Evolutionary conservation across 2,888 invertebrate genomes (phyloP).

Genomic region (Nomada hirtipes): DNA sequence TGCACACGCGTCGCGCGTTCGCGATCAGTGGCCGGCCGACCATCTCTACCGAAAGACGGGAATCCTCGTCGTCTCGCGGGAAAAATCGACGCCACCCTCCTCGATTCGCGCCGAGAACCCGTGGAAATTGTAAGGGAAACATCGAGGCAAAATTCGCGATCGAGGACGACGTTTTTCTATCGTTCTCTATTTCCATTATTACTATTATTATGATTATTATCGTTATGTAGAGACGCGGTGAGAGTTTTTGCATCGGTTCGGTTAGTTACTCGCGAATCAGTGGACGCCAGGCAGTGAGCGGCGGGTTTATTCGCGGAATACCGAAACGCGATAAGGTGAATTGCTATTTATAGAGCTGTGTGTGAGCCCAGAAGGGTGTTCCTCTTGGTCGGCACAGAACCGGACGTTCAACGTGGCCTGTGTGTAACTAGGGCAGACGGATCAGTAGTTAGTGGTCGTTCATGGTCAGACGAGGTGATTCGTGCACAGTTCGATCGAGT

Average conservation of each 20-base stretch:
- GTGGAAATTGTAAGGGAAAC: background rate
- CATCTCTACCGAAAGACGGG: conserved; percentile 78
- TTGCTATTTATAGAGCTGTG: conserved; percentile 33
- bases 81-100: conserved; percentile 22
- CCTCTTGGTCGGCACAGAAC: conserved; percentile 15
- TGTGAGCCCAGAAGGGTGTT: conserved; percentile 32
- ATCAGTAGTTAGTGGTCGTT: conserved; percentile 35
- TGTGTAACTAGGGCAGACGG: conserved; percentile 10
- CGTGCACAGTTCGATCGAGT: conserved; percentile 5
- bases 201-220: too few relatives aligned
- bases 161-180: too few relatives aligned
- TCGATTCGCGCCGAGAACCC: background rate
- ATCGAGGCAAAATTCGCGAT: background rate
- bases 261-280: background rate
- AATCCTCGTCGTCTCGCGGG: conserved; percentile 27
- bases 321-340: conserved; percentile 45
- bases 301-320: conserved; percentile 34
- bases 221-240: too few relatives aligned
- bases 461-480: conserved; percentile 33
- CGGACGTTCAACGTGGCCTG: background rate
- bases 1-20: conserved; percentile 52
- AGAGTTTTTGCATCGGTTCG: background rate
- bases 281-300: background rate
- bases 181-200: too few relatives aligned
- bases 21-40: conserved; percentile 79